A percentile compares a stretch with the other conserved stretches of the same genome.
These are phyloP conservation scores for Labrus mixtus DNA, from an alignment of 2,113 vertebrate genomes.

Conservation along the genomic window DNA sequence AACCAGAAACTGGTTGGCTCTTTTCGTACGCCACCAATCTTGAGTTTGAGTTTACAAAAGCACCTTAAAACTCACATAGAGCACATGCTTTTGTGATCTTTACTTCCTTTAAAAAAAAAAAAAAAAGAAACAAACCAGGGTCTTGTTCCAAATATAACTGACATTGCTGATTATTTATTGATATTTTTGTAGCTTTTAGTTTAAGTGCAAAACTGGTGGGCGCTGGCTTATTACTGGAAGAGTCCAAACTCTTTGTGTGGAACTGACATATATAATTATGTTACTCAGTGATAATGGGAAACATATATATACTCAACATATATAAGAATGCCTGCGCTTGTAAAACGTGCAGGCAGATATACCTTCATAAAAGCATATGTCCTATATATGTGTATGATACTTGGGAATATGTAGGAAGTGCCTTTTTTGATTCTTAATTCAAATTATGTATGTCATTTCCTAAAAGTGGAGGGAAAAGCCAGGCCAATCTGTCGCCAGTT, in stretches of 20 bases:
- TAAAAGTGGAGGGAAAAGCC: slow-evolving; percentile 76
- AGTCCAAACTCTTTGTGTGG: slow-evolving; percentile 73
- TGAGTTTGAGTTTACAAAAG: slow-evolving; percentile 83
- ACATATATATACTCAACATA: slow-evolving; percentile 71
- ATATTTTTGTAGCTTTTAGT: slow-evolving; percentile 79
- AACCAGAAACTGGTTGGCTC: slow-evolving; percentile 74
- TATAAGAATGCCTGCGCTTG: slow-evolving; percentile 70
- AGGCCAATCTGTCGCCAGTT: slow-evolving; percentile 75
- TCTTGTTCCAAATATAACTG: slow-evolving; percentile 83
- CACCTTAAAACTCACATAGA: slow-evolving; percentile 85
- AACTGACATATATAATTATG: slow-evolving; percentile 84
- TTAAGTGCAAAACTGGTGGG: slow-evolving; percentile 81
- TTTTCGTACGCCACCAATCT: slow-evolving; percentile 59
- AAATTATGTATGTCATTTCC: slow-evolving; percentile 85
- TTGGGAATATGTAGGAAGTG: slow-evolving; percentile 83
- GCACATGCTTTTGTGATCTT: slow-evolving; percentile 84
- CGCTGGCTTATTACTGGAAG: slow-evolving; percentile 83
- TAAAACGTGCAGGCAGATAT: slow-evolving; percentile 74
- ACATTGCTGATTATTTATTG: slow-evolving; percentile 84
- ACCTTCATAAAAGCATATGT: slow-evolving; percentile 79
- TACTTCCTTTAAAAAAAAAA: slow-evolving; percentile 73
- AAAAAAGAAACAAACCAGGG: slow-evolving; percentile 82
- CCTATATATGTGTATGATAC: slow-evolving; percentile 80
- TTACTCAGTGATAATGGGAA: slow-evolving; percentile 66
- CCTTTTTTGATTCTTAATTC: slow-evolving; percentile 79